Evolutionary conservation across 2,888 invertebrate genomes (phyloP), one percentile per base, ranked within the genome.

Genomic region (Oscheius sp.): DNA sequence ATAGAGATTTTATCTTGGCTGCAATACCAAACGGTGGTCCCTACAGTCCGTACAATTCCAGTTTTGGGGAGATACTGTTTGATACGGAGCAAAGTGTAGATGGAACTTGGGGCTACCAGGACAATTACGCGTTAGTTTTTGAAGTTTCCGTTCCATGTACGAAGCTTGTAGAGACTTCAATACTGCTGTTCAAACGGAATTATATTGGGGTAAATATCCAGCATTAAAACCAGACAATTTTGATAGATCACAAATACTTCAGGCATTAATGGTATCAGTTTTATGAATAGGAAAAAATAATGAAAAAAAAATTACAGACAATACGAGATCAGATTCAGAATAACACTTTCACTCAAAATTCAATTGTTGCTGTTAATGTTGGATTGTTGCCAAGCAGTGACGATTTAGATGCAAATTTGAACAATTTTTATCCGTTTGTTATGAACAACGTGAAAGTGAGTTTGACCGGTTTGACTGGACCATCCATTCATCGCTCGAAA

Each of bases 401-500:
- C 9, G 53, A 25, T 9, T 35, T 35, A 6, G 3, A 6, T 13
- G 21, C 13, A 12, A 18, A 16, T 53, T 1, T 69, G 2, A 18
- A 7, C 16, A 5, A 23, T 1, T 56, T 55, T 25, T 58, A 70
- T 46, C 35, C 45, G 13, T 41, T 70, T n/a, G 59, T 70, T 23
- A 70, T 58, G n/a, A 56, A 46, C 18, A 70, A 70, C 46, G 41
- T 29, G n/a, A 70, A 56, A 16, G 69, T 56, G n/a, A 63, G 45
- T 63, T 3, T 3, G 21, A 7, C 21, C 5, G 21, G 16, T 7
- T n/a, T n/a, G n/a, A n/a, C n/a, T n/a, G n/a, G n/a, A n/a, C n/a
- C n/a, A n/a, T n/a, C n/a, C n/a, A n/a, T n/a, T n/a, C n/a, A n/a
- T n/a, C n/a, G n/a, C n/a, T n/a, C n/a, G n/a, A n/a, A n/a, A n/a